Evolutionary conservation across 2,888 invertebrate species (phyloP), one percentile per base, ranked within the genome.

Genomic region (Polietes domitor): DNA sequence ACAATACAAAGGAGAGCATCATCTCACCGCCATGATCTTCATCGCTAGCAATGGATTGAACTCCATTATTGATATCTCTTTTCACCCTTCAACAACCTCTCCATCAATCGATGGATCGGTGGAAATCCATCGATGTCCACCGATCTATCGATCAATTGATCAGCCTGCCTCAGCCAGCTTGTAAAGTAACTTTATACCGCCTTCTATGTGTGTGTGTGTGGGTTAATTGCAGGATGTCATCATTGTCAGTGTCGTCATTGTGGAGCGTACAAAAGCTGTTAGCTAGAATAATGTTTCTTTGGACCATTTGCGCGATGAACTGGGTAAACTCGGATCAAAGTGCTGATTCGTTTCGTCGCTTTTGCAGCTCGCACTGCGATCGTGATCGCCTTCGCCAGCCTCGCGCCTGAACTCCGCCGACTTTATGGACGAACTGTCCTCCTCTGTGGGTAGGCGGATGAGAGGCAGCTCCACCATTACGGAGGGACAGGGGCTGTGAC

Each of bases 251-350:
- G 15, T 26, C 28, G 41, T 85, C 80, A 85, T 85, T 79, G 85
- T 77, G 82, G 37, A 53, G 0, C 47, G 74, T 47, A 74, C 47
- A 80, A 65, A 21, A 76, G 85, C 84, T 83, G 85, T 87, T 91
- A 91, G 90, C 92, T 95, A 96, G 94, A 96, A 96, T 90, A 96
- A 94, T 89, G 96, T 96, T 93, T 96, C 96, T 90, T 95, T 95
- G 86, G 96, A 95, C 94, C 95, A 95, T 88, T 92, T 92, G 85
- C 92, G 89, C 80, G 91, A 88, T 72, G 91, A 89, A 85, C 92
- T 91, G 83, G 92, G 92, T 88, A 92, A 86, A 79, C 91, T 92
- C 74, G 92, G 92, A 88, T 92, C 92, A 10, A 68, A 68, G n/a
- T 21, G 65, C 41, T 65, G 65, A 65, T 65, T 43, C 70, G 89